Conservation (phyloP, 2,797 vertebrate species). For the Chrosomus eos region DNA sequence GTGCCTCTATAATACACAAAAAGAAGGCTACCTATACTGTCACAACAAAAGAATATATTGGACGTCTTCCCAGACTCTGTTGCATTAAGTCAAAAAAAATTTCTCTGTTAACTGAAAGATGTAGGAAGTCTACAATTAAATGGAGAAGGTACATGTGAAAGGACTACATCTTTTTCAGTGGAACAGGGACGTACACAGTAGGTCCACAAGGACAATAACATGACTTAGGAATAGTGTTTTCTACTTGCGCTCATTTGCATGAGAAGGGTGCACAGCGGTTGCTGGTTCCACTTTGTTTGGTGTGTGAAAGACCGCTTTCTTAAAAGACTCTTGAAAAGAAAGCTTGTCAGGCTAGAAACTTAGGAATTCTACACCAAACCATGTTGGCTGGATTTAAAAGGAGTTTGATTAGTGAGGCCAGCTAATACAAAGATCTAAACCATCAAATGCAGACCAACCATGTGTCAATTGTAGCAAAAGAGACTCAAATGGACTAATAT, state of each 20-base stretch:
- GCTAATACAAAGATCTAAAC: conserved; percentile 46
- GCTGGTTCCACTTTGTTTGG: conserved; percentile 64
- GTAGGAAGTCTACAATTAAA: conserved; percentile 74
- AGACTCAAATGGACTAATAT: conserved; percentile 19
- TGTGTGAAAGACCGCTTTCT: conserved; percentile 61
- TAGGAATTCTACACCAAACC: conserved; percentile 46
- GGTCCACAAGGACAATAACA: conserved; percentile 60
- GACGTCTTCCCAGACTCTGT: conserved; percentile 21
- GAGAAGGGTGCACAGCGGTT: conserved; percentile 63
- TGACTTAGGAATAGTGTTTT: conserved; percentile 64
- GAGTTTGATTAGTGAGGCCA: conserved; percentile 55
- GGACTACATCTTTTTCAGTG: conserved; percentile 69
- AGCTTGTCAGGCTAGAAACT: conserved; percentile 45
- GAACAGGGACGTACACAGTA: conserved; percentile 62
- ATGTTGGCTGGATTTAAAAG: conserved; percentile 64
- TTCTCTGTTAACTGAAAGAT: conserved; percentile 61
- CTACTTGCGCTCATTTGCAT: conserved; percentile 78
- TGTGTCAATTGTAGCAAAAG: conserved; percentile 25
- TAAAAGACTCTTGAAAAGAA: conserved; percentile 53
- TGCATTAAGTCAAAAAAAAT: conserved; percentile 59
- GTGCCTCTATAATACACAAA: background rate
- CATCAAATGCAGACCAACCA: conserved; percentile 44
- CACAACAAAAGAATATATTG: conserved; percentile 12
- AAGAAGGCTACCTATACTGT: conserved; percentile 11
- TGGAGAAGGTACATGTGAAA: conserved; percentile 68